These are phyloP conservation scores for Dexiosoma caninum DNA, from an alignment of 2,888 invertebrate species.

Conservation along the genomic window DNA sequence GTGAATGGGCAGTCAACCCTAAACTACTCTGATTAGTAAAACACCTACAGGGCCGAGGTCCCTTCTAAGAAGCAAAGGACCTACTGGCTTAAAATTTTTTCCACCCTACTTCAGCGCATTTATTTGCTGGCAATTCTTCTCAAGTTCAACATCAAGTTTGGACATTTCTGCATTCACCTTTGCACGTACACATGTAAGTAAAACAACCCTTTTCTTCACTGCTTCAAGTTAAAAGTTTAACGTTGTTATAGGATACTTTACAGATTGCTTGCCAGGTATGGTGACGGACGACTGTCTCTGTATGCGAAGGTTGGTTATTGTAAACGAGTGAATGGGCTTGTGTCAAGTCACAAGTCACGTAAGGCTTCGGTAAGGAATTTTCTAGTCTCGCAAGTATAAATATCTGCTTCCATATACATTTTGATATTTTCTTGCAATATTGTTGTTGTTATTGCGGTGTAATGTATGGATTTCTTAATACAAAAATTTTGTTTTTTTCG, in stretches of 20 bases:
- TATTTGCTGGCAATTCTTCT: neutral
- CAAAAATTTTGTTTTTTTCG: neutral
- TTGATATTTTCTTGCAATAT: neutral
- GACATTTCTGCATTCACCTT: conserved; percentile 35
- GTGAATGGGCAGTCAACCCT: too few relatives aligned
- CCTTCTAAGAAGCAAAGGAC: too few relatives aligned
- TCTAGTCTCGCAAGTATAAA: conserved; percentile 22
- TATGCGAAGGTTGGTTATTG: conserved; percentile 11
- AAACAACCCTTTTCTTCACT: conserved; percentile 44
- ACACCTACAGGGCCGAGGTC: too few relatives aligned
- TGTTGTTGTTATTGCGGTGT: conserved; percentile 45
- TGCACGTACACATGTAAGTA: neutral
- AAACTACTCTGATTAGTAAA: too few relatives aligned
- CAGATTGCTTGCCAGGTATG: conserved; percentile 43
- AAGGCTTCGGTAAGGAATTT: conserved; percentile 61
- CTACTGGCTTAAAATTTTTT: too few relatives aligned
- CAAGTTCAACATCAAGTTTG: neutral
- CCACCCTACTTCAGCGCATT: neutral
- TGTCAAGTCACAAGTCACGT: conserved; percentile 63
- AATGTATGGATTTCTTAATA: conserved; percentile 56
- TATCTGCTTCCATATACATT: conserved; percentile 6
- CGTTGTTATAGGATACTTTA: conserved; percentile 58
- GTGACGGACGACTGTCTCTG: conserved; percentile 16
- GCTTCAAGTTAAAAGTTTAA: conserved; percentile 18
- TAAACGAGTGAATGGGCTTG: conserved; percentile 44